These are phyloP conservation scores for Morelia viridis DNA, from an alignment of 2,797 vertebrate genomes.

Conservation along the genomic window DNA sequence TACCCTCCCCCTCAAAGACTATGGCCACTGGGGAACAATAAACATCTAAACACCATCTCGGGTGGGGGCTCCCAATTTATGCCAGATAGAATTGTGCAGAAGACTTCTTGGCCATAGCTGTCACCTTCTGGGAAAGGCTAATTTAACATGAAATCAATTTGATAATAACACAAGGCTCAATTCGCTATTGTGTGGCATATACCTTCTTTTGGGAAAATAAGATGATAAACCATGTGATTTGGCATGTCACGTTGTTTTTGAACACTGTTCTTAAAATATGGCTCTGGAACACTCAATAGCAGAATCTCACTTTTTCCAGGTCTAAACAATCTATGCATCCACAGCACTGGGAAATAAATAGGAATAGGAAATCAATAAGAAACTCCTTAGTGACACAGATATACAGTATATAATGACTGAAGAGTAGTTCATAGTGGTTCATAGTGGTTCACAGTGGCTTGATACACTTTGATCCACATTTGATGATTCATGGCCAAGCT, in stretches of 20 bases:
- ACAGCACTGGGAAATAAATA: not conserved
- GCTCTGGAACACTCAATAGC: too few relatives aligned
- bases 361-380: slow-evolving; percentile 28
- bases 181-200: not conserved
- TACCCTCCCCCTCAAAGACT: too few relatives aligned
- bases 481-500: not conserved
- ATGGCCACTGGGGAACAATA: too few relatives aligned
- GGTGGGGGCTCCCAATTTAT: too few relatives aligned
- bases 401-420: slow-evolving; percentile 26
- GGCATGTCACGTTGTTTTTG: not conserved
- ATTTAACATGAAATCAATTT: too few relatives aligned
- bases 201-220: not conserved
- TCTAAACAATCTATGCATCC: not conserved
- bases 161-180: not conserved
- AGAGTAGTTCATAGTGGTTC: not conserved
- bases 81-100: too few relatives aligned
- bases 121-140: too few relatives aligned
- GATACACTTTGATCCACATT: not conserved
- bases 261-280: too few relatives aligned
- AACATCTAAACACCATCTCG: too few relatives aligned
- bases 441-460: not conserved
- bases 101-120: too few relatives aligned
- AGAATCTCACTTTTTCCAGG: not conserved
- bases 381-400: slow-evolving; percentile 6
- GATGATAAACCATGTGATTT: not conserved